A percentile compares a stretch with the other conserved stretches of the same genome.
Conservation (phyloP, 1,140 invertebrate genomes). For the Amyelois transitella region DNA sequence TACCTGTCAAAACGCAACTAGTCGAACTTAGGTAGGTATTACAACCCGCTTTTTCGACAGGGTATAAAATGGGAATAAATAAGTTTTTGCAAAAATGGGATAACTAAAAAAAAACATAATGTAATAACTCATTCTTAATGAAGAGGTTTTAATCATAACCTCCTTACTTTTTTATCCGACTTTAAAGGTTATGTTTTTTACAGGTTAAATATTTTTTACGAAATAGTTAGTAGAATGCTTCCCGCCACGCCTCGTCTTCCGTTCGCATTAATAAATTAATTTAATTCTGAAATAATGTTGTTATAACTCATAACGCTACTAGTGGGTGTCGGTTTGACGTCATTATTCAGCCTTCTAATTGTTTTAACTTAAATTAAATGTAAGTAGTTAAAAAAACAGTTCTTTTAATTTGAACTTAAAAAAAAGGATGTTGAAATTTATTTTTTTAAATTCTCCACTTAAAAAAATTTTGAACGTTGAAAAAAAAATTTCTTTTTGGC, state of each 20-base stretch:
- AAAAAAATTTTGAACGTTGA: too few relatives aligned
- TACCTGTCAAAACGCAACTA: too few relatives aligned
- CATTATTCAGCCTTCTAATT: conserved; percentile 45
- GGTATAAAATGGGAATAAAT: not conserved
- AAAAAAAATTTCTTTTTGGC: too few relatives aligned
- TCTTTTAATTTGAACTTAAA: too few relatives aligned
- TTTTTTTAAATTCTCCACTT: too few relatives aligned
- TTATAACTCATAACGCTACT: conserved; percentile 46
- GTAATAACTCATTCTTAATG: conserved; percentile 16
- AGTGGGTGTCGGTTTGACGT: conserved; percentile 36
- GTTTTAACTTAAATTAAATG: not conserved
- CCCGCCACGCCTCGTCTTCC: conserved; percentile 31
- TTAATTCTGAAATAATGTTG: conserved; percentile 24
- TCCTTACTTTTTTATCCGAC: conserved; percentile 12
- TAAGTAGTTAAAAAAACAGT: too few relatives aligned
- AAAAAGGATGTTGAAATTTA: too few relatives aligned
- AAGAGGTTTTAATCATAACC: conserved; percentile 21
- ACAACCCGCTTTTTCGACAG: not conserved
- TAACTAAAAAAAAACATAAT: conserved; percentile 11
- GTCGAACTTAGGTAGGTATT: too few relatives aligned
- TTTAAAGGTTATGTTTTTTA: too few relatives aligned
- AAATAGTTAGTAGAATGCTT: conserved; percentile 18
- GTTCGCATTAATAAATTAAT: conserved; percentile 27
- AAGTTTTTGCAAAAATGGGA: not conserved
- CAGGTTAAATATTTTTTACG: not conserved